Conservation (phyloP, 1,140 invertebrate species). For the Aradophagus sp. region DNA sequence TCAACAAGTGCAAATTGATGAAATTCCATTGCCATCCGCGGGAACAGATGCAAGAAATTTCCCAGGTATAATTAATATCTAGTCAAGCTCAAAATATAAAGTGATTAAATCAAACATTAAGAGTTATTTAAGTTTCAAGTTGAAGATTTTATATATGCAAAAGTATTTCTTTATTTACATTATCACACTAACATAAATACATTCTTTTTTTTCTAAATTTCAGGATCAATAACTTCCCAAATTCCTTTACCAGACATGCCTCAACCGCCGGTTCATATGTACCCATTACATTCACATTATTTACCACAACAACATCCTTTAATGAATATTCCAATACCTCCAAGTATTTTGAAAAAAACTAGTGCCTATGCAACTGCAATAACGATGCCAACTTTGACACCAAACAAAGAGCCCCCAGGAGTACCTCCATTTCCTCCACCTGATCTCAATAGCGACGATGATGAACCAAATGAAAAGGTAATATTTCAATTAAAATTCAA, state of each 20-base stretch:
- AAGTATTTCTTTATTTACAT: constrained; percentile 11
- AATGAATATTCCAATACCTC: constrained; percentile 74
- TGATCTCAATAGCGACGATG: constrained; percentile 80
- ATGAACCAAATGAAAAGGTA: constrained; percentile 74
- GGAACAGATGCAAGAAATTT: constrained; percentile 69
- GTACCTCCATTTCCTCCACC: constrained; percentile 90
- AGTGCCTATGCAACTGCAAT: constrained; percentile 76
- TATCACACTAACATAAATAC: constrained; percentile 7
- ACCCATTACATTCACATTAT: constrained; percentile 72
- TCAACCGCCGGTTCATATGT: constrained; percentile 73
- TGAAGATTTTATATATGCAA: no score
- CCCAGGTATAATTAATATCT: constrained; percentile 69
- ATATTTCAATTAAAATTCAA: constrained; percentile 3
- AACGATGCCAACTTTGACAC: constrained; percentile 64
- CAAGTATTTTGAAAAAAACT: constrained; percentile 85
- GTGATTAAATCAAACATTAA: no score
- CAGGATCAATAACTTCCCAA: constrained; percentile 80
- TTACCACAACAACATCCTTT: constrained; percentile 71
- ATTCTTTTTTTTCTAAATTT: constrained; percentile 57
- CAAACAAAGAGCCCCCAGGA: constrained; percentile 84
- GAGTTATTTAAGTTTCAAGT: no score
- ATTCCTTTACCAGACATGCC: constrained; percentile 87
- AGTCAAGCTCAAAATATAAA: no score
- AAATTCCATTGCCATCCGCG: constrained; percentile 91
- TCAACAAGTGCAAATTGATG: constrained; percentile 96